phyloP scores from a whole-genome alignment of 2,888 invertebrate genomes.

The Unio delphinus region DNA sequence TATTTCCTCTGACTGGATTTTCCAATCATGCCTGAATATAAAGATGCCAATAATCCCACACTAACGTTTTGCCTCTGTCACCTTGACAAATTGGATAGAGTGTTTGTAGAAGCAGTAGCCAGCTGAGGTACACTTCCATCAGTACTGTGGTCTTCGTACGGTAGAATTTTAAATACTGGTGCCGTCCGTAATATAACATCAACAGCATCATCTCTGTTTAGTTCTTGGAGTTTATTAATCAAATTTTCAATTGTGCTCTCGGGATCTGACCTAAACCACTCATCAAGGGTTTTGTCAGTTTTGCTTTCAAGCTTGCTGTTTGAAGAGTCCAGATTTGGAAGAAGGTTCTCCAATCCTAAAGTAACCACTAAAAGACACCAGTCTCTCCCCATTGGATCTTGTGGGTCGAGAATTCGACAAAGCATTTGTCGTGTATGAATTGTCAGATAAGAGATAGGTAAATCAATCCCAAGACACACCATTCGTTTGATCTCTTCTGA shows the following conservation, averaged over 20 bases:
- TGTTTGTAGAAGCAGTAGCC: conserved; percentile 60
- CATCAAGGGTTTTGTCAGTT: conserved; percentile 73
- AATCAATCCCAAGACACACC: conserved; percentile 75
- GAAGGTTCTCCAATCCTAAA: conserved; percentile 74
- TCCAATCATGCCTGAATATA: too few relatives aligned
- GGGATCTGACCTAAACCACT: conserved; percentile 73
- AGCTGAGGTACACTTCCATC: conserved; percentile 42
- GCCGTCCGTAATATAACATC: conserved; percentile 75
- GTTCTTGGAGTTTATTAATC: conserved; percentile 76
- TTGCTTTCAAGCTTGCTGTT: conserved; percentile 63
- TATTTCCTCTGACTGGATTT: too few relatives aligned
- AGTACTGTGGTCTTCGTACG: conserved; percentile 58
- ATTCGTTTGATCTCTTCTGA: conserved; percentile 72
- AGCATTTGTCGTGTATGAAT: conserved; percentile 75
- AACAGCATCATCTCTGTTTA: conserved; percentile 78
- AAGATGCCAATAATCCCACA: background rate
- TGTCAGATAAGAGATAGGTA: conserved; percentile 77
- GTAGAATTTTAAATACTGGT: conserved; percentile 50
- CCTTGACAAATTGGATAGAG: conserved; percentile 61
- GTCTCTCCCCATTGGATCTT: conserved; percentile 75
- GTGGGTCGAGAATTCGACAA: conserved; percentile 73
- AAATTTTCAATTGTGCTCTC: conserved; percentile 75
- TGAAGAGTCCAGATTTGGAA: conserved; percentile 73
- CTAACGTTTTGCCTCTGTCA: conserved; percentile 25
- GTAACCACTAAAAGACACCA: conserved; percentile 76